Evolutionary conservation across 1,140 invertebrate genomes (phyloP), one percentile per base, ranked within the genome.

Genomic region (Monomorium pharaonis): DNA sequence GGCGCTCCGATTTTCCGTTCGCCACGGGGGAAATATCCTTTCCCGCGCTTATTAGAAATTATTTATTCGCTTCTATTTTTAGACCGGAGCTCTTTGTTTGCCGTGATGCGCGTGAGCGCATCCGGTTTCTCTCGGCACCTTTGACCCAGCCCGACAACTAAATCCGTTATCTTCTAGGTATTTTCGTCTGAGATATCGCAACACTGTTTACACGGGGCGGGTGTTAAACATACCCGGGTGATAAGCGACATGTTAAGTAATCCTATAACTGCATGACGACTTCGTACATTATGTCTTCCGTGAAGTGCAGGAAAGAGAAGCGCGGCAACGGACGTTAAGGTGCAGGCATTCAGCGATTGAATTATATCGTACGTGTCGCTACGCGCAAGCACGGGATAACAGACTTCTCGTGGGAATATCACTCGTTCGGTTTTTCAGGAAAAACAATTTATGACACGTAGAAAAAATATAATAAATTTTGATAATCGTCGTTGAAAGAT

Each of bases 171-270:
- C 88, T 81, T n/a, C 10, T 14, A 24, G 49, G 51, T 88, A 90
- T 90, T 90, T 89, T 77, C 14, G 77, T 89, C 47, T 10, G 80
- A 75, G 74, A 88, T 90, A 90, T 86, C 88, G 56, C 88, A 88
- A 86, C 83, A 58, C 49, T 84, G 74, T 83, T 88, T 67, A 72
- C 16, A 12, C 24, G 21, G 51, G 51, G 21, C 37, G 16, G 24
- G 51, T 30, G 42, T 69, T 54, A 51, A 47, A 47, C 44, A 21
- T 44, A 12, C 18, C 5, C 14, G 18, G 37, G 62, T 18, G 24
- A 62, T 60, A 60, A 75, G 42, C 75, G 65, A 42, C 16, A 27
- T 14, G 24, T 74, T 65, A 54, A 80, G 49, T 70, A 67, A 76
- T 84, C 18, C 27, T 44, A 18, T 30, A 24, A 56, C 60, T 27